These are phyloP conservation scores for Sminthurinus signatus DNA, from an alignment of 1,140 invertebrate genomes.

Conservation along the genomic window DNA sequence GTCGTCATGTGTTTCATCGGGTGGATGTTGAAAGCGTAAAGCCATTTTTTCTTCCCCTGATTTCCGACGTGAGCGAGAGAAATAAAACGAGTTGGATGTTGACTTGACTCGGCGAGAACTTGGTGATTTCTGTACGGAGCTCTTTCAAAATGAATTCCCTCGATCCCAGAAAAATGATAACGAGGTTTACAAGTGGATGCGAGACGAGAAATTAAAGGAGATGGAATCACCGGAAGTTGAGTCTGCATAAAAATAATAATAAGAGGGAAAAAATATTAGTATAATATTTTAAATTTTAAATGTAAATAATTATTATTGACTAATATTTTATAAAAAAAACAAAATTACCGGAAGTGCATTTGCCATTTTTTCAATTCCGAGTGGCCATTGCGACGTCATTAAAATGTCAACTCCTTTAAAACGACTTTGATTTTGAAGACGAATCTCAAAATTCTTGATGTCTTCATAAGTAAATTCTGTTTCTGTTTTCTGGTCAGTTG, in stretches of 20 bases:
- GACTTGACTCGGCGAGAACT: conserved; percentile 51
- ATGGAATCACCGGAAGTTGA: conserved; percentile 45
- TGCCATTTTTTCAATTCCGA: conserved; percentile 55
- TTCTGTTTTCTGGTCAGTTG: conserved; percentile 8
- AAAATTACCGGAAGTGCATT: conserved; percentile 27
- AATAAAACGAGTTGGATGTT: conserved; percentile 76
- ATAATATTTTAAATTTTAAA: no score
- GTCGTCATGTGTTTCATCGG: conserved; percentile 73
- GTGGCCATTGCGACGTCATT: conserved; percentile 84
- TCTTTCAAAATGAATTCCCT: conserved; percentile 76
- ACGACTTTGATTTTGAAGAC: conserved; percentile 50
- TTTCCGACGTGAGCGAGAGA: conserved; percentile 78
- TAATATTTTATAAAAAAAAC: conserved; percentile 9
- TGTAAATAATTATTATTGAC: no score
- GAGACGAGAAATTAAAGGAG: conserved; percentile 70
- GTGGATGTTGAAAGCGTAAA: conserved; percentile 80
- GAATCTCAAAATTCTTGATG: conserved; percentile 45
- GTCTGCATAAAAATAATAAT: conserved; percentile 38
- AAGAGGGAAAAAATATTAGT: conserved; percentile 11
- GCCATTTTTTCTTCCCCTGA: conserved; percentile 73
- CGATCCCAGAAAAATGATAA: conserved; percentile 81
- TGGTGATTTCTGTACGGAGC: conserved; percentile 73
- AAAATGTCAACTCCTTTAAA: conserved; percentile 85
- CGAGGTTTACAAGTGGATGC: conserved; percentile 78
- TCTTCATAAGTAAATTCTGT: conserved; percentile 42